Evolutionary conservation across 2,797 vertebrate genomes (phyloP).

Genomic region (Rhyacichthys aspro): DNA sequence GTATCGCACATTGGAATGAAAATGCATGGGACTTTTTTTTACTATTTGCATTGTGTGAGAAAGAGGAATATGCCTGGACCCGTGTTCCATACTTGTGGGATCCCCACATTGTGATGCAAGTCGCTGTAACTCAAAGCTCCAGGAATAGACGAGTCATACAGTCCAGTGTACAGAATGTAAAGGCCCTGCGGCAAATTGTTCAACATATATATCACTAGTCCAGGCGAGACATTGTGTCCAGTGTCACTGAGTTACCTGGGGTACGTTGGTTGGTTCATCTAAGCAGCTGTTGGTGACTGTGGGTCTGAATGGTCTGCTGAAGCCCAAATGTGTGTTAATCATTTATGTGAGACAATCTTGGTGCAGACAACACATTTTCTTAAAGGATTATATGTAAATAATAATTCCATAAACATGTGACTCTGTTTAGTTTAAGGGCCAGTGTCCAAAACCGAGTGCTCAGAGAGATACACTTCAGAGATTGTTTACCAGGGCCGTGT

Average conservation of each 20-base stretch:
- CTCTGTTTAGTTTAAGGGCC: too few species aligned
- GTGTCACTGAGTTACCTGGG: not conserved
- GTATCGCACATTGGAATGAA: not conserved
- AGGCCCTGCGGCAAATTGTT: not conserved
- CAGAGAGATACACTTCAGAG: too few species aligned
- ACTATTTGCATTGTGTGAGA: not conserved
- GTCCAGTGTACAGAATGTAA: not conserved
- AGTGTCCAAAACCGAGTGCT: too few species aligned
- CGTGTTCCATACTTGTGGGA: not conserved
- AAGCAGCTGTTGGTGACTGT: too few species aligned
- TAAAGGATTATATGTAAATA: too few species aligned
- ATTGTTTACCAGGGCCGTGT: too few species aligned
- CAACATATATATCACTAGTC: not conserved
- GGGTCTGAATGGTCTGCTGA: too few species aligned
- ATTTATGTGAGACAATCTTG: too few species aligned
- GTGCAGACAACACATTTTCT: too few species aligned
- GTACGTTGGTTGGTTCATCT: not conserved
- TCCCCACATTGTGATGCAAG: slow-evolving; percentile 2
- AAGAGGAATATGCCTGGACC: too few species aligned
- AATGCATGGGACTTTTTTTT: not conserved
- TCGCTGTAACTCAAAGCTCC: not conserved
- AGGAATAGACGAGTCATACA: not conserved
- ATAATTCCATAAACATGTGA: too few species aligned
- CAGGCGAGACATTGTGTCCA: not conserved
- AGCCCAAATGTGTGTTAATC: too few species aligned